Evolutionary conservation across 2,797 vertebrate genomes (phyloP).

Genomic region (Synaphobranchus kaupii): DNA sequence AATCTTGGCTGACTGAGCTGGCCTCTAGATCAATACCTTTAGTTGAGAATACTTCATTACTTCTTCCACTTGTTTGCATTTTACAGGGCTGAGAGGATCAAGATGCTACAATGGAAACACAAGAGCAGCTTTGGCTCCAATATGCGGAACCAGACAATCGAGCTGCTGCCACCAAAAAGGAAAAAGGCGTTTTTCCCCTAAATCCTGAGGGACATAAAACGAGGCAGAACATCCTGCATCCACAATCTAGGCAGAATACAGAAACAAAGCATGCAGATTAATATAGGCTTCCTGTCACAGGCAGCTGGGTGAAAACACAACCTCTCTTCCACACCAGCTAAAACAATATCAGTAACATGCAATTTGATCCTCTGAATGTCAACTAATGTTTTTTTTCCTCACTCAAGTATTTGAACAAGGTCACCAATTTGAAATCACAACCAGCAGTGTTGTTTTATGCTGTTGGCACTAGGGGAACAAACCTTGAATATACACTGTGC

Average conservation of each 20-base stretch:
- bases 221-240: slow-evolving; percentile 39
- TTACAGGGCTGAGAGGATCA: slow-evolving; percentile 7
- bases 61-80: background rate
- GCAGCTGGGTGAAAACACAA: slow-evolving; percentile 20
- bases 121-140: background rate
- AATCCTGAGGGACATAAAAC: slow-evolving; percentile 61
- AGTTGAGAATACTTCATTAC: background rate
- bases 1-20: background rate
- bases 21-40: background rate
- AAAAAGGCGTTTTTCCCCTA: slow-evolving; percentile 62
- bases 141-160: slow-evolving; percentile 30
- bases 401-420: background rate
- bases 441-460: background rate
- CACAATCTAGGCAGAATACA: slow-evolving; percentile 30
- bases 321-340: slow-evolving; percentile 13
- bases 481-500: background rate
- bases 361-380: background rate
- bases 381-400: background rate
- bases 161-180: slow-evolving; percentile 45
- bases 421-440: background rate
- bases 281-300: slow-evolving; percentile 33
- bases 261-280: slow-evolving; percentile 22
- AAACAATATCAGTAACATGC: background rate
- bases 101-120: background rate
- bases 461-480: background rate